Evolutionary conservation across 2,888 invertebrate genomes (phyloP), one percentile per base, ranked within the genome.

Genomic region (Pinctada fucata): DNA sequence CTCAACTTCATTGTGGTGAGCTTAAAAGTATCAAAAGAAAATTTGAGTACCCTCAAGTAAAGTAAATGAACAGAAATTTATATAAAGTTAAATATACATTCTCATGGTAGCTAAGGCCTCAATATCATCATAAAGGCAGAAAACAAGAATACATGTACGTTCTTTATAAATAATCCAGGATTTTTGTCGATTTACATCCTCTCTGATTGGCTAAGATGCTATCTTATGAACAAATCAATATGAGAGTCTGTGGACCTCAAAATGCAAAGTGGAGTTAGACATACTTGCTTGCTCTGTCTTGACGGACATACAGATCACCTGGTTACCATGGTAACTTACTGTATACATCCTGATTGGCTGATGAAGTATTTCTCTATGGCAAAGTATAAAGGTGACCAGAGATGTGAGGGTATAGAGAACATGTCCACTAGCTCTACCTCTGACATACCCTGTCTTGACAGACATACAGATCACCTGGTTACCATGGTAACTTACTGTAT

Each of bases 311-410:
- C 76, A 51, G 85, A 89, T 80, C 68, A 89, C 6, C 13, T 31
- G 31, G 31, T 31, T 31, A 31, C 31, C 31, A 31, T 31, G 31
- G n/a, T n/a, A 47, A 31, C 82, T 81, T 79, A 86, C 86, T 84
- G 76, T 4, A 86, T 82, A 45, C 84, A 76, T 10, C 89, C 89
- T 13, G 84, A 80, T 66, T 88, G 85, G 79, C 85, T 81, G 3
- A 90, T 82, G 6, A 88, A 78, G 63, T 87, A 88, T 47, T 81
- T 85, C 79, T 90, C 88, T 79, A 90, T 81, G 58, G 89, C 88
- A 82, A 89, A 91, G 83, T 86, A 89, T n/a, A 91, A 79, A 47
- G 91, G 90, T 58, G 90, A 88, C 90, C 90, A 91, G 2, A 87
- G 75, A 79, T 88, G 85, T 45, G 85, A 86, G 6, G 86, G 87